Conservation (phyloP, 2,888 invertebrate species). For the Biston stratarius region DNA sequence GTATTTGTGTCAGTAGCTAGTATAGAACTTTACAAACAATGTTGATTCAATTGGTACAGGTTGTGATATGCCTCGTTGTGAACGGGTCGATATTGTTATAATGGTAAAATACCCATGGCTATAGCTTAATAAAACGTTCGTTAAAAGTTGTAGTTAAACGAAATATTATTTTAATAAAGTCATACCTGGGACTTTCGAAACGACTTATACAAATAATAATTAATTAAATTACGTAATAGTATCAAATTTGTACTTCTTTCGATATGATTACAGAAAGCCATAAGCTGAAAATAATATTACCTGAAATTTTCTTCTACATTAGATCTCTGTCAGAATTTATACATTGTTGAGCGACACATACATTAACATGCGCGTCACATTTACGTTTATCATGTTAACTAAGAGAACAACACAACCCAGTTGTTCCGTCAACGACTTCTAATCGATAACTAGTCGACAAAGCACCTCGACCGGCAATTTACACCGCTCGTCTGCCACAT, state of each 20-base stretch:
- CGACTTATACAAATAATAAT: slow-evolving; percentile 79
- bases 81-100: slow-evolving; percentile 86
- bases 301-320: slow-evolving; percentile 67
- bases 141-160: slow-evolving; percentile 84
- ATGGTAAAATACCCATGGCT: slow-evolving; percentile 84
- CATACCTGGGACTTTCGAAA: slow-evolving; percentile 79
- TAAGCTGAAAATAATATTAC: slow-evolving; percentile 71
- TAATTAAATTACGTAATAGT: slow-evolving; percentile 64
- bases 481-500: slow-evolving; percentile 63
- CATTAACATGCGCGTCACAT: slow-evolving; percentile 36
- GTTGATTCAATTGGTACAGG: slow-evolving; percentile 87
- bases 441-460: slow-evolving; percentile 41
- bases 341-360: slow-evolving; percentile 38
- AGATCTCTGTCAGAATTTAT: slow-evolving; percentile 57
- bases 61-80: slow-evolving; percentile 86
- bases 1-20: slow-evolving; percentile 85
- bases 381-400: slow-evolving; percentile 38
- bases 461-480: slow-evolving; percentile 52
- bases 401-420: slow-evolving; percentile 44
- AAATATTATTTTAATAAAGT: slow-evolving; percentile 82
- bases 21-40: slow-evolving; percentile 86
- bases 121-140: slow-evolving; percentile 84
- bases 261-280: slow-evolving; percentile 69
- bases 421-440: slow-evolving; percentile 53
- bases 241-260: slow-evolving; percentile 79